Evolutionary conservation across 1,140 invertebrate genomes (phyloP).

Genomic region (Drosophila miranda): DNA sequence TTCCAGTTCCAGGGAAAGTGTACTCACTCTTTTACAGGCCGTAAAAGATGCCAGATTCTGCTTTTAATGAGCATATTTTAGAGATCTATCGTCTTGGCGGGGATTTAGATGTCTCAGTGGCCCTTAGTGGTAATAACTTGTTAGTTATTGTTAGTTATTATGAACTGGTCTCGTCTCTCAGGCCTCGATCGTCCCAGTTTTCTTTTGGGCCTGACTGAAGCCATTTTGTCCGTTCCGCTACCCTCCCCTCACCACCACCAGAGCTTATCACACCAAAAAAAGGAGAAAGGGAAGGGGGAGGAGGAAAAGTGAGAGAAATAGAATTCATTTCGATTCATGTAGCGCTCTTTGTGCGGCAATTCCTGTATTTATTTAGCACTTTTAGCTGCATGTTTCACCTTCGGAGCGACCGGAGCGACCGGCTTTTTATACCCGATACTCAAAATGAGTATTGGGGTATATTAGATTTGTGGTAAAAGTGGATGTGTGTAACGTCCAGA

Average conservation of each 20-base stretch:
- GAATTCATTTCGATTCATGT: constrained; percentile 45
- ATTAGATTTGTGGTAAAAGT: too few relatives aligned
- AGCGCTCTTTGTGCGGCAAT: constrained; percentile 42
- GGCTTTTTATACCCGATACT: constrained; percentile 43
- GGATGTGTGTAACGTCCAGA: too few relatives aligned
- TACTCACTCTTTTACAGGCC: too few relatives aligned
- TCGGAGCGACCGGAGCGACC: constrained; percentile 27
- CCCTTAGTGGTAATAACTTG: constrained; percentile 55
- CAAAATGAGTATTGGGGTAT: too few relatives aligned
- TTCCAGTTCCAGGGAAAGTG: too few relatives aligned
- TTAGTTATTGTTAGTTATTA: constrained; percentile 57
- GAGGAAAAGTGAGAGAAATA: background rate
- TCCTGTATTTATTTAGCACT: constrained; percentile 74
- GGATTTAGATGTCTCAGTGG: background rate
- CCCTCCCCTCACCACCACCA: constrained; percentile 1
- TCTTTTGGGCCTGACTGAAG: constrained; percentile 5
- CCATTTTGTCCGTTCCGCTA: constrained; percentile 4
- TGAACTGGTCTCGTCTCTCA: constrained; percentile 2
- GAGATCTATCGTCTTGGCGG: too few relatives aligned
- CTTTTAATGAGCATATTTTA: too few relatives aligned
- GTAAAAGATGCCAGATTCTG: too few relatives aligned
- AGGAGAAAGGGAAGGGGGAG: background rate
- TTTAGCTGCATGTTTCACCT: constrained; percentile 54
- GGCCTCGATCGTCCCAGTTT: constrained; percentile 28
- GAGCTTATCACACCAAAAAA: constrained; percentile 44